Conservation (phyloP, 2,888 invertebrate species). For the Siphlonurus alternatus region DNA sequence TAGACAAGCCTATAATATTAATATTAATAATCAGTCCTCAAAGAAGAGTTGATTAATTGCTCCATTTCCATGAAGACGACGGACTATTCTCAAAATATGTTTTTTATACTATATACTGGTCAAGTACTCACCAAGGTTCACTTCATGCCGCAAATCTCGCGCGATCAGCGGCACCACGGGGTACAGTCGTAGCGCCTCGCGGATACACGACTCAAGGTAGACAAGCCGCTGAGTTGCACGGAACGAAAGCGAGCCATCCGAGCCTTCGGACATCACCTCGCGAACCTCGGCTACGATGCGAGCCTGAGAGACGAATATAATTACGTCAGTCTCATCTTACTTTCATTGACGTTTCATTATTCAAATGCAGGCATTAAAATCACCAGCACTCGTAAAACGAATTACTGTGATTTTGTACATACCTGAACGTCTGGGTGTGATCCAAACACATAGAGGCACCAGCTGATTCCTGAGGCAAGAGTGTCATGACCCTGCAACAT, state of each 20-base stretch:
- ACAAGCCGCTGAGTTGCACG: constrained; percentile 1
- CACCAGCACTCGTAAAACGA: too few relatives aligned
- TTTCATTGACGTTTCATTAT: too few relatives aligned
- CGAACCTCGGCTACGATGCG: neutral
- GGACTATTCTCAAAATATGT: too few relatives aligned
- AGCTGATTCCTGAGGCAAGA: constrained; percentile 35
- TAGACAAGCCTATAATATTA: too few relatives aligned
- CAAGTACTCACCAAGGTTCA: constrained; percentile 7
- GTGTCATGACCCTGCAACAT: constrained; percentile 36
- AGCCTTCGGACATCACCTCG: neutral
- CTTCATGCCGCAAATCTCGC: neutral
- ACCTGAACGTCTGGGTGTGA: constrained; percentile 32
- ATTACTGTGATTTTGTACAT: neutral
- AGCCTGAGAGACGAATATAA: neutral
- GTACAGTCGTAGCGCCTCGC: constrained; percentile 4
- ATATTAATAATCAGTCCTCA: too few relatives aligned
- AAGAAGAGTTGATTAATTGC: too few relatives aligned
- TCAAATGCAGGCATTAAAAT: too few relatives aligned
- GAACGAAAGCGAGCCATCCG: neutral
- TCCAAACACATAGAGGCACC: constrained; percentile 35
- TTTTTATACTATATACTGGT: too few relatives aligned
- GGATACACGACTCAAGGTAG: constrained; percentile 6
- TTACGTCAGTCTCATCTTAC: neutral
- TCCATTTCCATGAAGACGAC: too few relatives aligned
- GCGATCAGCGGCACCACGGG: constrained; percentile 6